Evolutionary conservation across 2,888 invertebrate species (phyloP), one percentile per base, ranked within the genome.

Genomic region (Crocallis elinguaria): DNA sequence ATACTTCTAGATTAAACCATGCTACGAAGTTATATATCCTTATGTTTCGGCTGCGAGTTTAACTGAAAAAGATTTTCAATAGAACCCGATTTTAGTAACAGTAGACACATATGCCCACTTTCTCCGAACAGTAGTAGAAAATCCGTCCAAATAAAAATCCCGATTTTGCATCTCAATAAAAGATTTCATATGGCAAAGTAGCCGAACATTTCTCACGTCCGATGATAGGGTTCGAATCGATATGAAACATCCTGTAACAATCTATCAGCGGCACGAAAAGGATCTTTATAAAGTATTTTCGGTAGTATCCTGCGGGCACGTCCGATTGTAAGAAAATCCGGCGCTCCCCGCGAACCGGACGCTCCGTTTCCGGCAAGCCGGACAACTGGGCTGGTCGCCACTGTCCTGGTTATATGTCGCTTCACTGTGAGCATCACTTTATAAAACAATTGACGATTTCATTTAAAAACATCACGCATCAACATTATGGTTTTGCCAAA

Each of bases 171-270:
- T 54, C 43, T 44, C 48, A 54, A 54, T 54, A 54, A 48, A 48
- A 43, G 43, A 43, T 38, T 48, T 27, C 37, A 38, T 43, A 43
- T 38, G 39, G 49, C 33, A 44, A 48, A 57, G 51, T 51, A 43
- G 46, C 48, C 43, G 32, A 62, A 69, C 59, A 70, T 69, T 67
- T 67, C 67, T 75, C 65, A 67, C 67, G 53, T 66, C 61, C 62
- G 66, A 67, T 73, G 69, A 69, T 73, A 70, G 66, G 72, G 66
- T 71, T 69, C 66, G 69, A 82, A 82, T 81, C 77, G 78, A 81
- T 81, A 79, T 75, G 74, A 76, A 81, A 74, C 73, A 77, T 81
- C 81, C 79, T 77, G 74, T 69, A 73, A 75, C 79, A 79, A 82
- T 82, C 79, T 79, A 82, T 85, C 80, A 80, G 69, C 64, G 69